These are phyloP conservation scores for Sinocyclocheilus anshuiensis DNA, from an alignment of 2,113 vertebrate species.

Conservation along the genomic window DNA sequence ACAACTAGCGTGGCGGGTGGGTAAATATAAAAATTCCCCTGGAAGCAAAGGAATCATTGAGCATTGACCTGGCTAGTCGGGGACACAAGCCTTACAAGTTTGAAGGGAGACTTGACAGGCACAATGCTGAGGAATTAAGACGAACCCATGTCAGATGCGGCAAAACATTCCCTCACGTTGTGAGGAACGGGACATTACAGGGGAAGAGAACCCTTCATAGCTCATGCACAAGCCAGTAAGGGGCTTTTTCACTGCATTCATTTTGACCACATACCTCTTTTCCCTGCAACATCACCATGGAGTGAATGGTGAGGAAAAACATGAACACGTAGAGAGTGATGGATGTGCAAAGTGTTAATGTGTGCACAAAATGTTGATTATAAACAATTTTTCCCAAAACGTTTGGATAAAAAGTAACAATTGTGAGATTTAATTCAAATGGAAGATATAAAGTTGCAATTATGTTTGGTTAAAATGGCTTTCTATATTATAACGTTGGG, in stretches of 20 bases:
- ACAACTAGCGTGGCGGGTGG: conserved; percentile 38
- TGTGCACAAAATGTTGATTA: conserved; percentile 15
- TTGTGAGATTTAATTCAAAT: neutral
- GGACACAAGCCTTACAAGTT: conserved; percentile 75
- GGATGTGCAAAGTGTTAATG: conserved; percentile 62
- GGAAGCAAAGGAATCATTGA: conserved; percentile 41
- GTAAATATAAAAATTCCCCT: conserved; percentile 42
- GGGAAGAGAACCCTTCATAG: conserved; percentile 78
- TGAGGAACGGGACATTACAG: conserved; percentile 64
- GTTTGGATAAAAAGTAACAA: neutral
- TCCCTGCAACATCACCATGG: conserved; percentile 92
- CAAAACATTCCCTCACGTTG: conserved; percentile 52
- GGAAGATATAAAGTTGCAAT: neutral
- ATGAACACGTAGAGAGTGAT: conserved; percentile 81
- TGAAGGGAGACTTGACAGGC: conserved; percentile 68
- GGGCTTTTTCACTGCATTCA: conserved; percentile 80
- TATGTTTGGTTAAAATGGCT: neutral
- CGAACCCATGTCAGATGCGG: conserved; percentile 49
- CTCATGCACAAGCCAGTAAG: conserved; percentile 91
- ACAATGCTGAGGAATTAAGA: conserved; percentile 75
- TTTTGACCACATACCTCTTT: conserved; percentile 98
- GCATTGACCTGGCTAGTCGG: conserved; percentile 54
- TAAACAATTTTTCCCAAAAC: neutral
- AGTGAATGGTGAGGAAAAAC: conserved; percentile 92
- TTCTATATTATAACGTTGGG: neutral